Evolutionary conservation across 2,888 invertebrate genomes (phyloP).

Genomic region (Anarsia innoxiella): DNA sequence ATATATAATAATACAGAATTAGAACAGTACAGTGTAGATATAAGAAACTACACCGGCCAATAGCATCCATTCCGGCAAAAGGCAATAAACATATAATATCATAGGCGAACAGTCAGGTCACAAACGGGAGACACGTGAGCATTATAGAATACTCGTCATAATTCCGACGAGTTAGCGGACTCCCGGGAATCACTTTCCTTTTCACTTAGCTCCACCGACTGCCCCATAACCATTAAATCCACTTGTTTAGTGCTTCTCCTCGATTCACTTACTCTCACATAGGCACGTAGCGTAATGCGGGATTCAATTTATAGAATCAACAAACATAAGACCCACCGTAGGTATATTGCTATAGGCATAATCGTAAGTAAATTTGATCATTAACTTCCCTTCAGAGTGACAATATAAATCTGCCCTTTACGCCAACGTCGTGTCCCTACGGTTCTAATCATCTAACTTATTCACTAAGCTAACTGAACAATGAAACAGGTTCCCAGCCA

Average conservation of each 20-base stretch:
- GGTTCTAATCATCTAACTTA: constrained; percentile 46
- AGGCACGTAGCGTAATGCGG: too few species aligned
- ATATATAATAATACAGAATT: too few species aligned
- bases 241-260: constrained; percentile 44
- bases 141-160: constrained; percentile 43
- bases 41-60: too few species aligned
- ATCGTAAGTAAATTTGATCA: too few species aligned
- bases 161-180: constrained; percentile 47
- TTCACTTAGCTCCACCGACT: constrained; percentile 60
- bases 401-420: too few species aligned
- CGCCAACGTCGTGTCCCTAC: too few species aligned
- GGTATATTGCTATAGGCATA: too few species aligned
- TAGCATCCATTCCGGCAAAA: constrained; percentile 24
- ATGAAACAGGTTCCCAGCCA: constrained; percentile 35
- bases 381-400: too few species aligned
- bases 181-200: constrained; percentile 59
- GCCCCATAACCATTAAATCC: constrained; percentile 59
- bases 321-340: too few species aligned
- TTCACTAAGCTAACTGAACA: constrained; percentile 50
- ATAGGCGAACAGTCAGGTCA: constrained; percentile 31
- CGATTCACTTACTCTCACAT: background rate
- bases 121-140: constrained; percentile 34
- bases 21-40: too few species aligned
- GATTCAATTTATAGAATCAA: too few species aligned
- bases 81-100: constrained; percentile 39